phyloP scores from a whole-genome alignment of 2,888 invertebrate species.

The Choreutis nemorana region DNA sequence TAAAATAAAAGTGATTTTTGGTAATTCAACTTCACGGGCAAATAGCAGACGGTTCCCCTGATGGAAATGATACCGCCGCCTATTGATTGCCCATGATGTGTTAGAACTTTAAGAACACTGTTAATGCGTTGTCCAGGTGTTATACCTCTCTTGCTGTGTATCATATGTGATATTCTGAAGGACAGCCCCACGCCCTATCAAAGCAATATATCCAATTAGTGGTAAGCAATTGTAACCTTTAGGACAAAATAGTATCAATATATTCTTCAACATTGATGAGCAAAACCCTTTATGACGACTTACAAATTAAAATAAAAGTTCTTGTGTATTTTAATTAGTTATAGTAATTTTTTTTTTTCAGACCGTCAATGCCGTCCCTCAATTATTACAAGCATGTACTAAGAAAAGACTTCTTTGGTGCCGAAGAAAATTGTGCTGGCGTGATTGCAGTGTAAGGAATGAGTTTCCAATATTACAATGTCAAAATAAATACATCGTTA shows the following conservation, averaged over 20 bases:
- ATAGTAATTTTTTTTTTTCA: constrained; percentile 19
- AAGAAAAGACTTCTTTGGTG: constrained; percentile 73
- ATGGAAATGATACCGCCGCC: no score
- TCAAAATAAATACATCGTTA: no score
- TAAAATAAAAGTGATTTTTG: no score
- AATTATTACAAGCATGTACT: constrained; percentile 77
- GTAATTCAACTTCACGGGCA: no score
- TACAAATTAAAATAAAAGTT: not conserved
- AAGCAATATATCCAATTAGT: not conserved
- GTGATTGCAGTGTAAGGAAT: constrained; percentile 76
- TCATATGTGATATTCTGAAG: no score
- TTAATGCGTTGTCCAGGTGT: no score
- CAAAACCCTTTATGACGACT: not conserved
- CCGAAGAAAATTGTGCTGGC: constrained; percentile 68
- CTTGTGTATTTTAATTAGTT: not conserved
- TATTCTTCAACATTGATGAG: not conserved
- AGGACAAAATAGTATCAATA: not conserved
- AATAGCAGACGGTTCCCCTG: no score
- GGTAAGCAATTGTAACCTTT: not conserved
- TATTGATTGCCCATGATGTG: no score
- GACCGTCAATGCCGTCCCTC: constrained; percentile 79
- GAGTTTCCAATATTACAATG: not conserved
- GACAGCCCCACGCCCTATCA: no score
- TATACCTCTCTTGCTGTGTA: no score
- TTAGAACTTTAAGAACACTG: no score